phyloP scores from a whole-genome alignment of 2,113 vertebrate genomes.

The Galeopterus variegatus region DNA sequence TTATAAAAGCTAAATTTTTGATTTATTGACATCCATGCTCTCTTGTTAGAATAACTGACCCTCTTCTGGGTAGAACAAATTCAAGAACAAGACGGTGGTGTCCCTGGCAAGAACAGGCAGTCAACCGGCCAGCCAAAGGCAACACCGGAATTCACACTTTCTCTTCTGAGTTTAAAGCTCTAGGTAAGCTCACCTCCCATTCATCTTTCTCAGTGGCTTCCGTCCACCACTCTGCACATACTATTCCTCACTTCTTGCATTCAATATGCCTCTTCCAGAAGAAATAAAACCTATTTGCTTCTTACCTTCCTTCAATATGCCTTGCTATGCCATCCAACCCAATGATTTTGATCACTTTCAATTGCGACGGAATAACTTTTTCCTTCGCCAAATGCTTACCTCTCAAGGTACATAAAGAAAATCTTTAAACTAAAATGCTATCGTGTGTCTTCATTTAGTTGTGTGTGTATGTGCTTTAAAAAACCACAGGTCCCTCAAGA shows the following conservation, averaged over 20 bases:
- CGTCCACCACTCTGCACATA: neutral
- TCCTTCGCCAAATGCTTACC: neutral
- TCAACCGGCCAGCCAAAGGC: neutral
- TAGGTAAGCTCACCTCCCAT: neutral
- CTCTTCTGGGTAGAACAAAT: neutral
- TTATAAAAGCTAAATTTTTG: neutral
- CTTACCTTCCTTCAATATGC: neutral
- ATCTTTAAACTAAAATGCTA: neutral
- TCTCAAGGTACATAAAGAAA: constrained; percentile 22
- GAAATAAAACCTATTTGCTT: neutral
- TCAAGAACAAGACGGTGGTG: neutral
- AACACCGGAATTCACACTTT: neutral
- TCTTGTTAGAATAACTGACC: neutral
- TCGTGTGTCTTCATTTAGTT: neutral
- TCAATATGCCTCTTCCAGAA: neutral
- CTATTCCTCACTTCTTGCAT: neutral
- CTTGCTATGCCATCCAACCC: neutral
- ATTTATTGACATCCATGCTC: neutral
- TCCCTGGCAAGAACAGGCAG: neutral
- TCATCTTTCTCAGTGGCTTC: neutral
- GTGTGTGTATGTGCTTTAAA: neutral
- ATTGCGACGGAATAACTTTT: neutral
- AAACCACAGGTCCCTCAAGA: neutral
- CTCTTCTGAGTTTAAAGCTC: neutral
- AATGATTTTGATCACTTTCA: neutral